Conservation (phyloP, 2,113 vertebrate genomes). For the Oryzias woworae region DNA sequence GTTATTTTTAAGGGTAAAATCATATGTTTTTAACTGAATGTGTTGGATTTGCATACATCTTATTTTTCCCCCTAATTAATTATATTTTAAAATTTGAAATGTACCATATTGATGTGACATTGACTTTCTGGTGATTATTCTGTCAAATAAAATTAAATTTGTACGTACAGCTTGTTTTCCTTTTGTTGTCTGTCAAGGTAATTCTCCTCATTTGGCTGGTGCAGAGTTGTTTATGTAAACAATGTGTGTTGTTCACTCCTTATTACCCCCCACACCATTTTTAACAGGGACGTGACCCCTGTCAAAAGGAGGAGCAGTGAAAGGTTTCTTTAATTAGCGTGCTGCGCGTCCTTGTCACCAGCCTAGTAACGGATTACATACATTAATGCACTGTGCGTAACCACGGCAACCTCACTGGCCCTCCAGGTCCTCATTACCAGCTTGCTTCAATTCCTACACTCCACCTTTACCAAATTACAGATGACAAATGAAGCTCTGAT, state of each 20-base stretch:
- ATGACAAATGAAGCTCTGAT: slow-evolving; percentile 53
- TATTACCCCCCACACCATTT: slow-evolving; percentile 13
- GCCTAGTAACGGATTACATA: slow-evolving; percentile 72
- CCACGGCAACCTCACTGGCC: slow-evolving; percentile 53
- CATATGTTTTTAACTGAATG: slow-evolving; percentile 24
- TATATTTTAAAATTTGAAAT: slow-evolving; percentile 73
- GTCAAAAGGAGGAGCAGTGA: slow-evolving; percentile 59
- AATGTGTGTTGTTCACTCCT: not conserved
- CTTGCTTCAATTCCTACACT: slow-evolving; percentile 36
- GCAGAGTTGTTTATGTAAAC: not conserved
- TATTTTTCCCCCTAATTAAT: slow-evolving; percentile 61
- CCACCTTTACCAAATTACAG: slow-evolving; percentile 33
- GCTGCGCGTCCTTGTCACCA: slow-evolving; percentile 67
- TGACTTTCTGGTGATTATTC: slow-evolving; percentile 51
- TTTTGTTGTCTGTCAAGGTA: not conserved
- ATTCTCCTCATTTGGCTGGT: not conserved
- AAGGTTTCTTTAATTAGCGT: slow-evolving; percentile 78
- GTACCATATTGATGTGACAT: slow-evolving; percentile 66
- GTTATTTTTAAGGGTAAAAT: slow-evolving; percentile 14
- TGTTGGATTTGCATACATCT: slow-evolving; percentile 50
- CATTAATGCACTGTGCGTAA: slow-evolving; percentile 67
- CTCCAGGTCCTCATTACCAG: slow-evolving; percentile 53
- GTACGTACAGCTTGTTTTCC: slow-evolving; percentile 25
- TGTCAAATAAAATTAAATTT: slow-evolving; percentile 75
- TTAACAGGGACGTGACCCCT: slow-evolving; percentile 74